Base-by-base conservation (phyloP, 2,888 invertebrate genomes). In the Parnassius orleans region DNA sequence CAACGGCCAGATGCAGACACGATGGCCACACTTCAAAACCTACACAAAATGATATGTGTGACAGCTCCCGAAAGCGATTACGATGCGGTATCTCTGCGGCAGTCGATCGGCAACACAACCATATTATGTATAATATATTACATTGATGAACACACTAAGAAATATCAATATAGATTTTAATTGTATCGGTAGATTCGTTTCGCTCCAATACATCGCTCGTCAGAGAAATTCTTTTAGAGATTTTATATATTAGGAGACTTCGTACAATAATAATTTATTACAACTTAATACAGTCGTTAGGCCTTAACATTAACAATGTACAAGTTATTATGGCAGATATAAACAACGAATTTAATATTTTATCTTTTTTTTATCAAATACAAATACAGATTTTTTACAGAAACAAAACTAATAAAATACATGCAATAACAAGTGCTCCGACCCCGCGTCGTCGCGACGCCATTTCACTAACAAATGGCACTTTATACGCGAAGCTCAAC, bases 241-340 rank as follows among this genome's bases (percentile, higher is more conserved):
- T 53, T 52, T 46, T n/a, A 51, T 56, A 52, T 52, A 65, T 77
- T 72, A 79, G 53, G 53, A 62, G 75, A 78, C 76, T 77, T 79
- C 79, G 75, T 76, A 79, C 80, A 84, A 85, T 81, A 85, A 84
- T 83, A 64, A 83, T 82, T 80, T 81, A 79, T 74, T 76, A 84
- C 79, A 87, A 83, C 81, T 83, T 85, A 87, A 83, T 85, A 90
- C 88, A 90, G 89, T 89, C 89, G 87, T 88, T 88, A 89, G 90
- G 90, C 89, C 90, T 89, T 87, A 90, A 80, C 75, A 83, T 80
- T 81, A 85, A 86, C 77, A 88, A 88, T 89, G 75, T 90, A 90
- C 88, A 90, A 33, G 76, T 84, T 86, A 90, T 89, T 90, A 91
- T 90, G 90, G 90, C 90, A 90, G 86, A 90, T 89, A 87, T 90